Percentiles rank a stretch among this genome's conserved stretches.
phyloP scores from a whole-genome alignment of 2,113 vertebrate species.

The Nibea albiflora region DNA sequence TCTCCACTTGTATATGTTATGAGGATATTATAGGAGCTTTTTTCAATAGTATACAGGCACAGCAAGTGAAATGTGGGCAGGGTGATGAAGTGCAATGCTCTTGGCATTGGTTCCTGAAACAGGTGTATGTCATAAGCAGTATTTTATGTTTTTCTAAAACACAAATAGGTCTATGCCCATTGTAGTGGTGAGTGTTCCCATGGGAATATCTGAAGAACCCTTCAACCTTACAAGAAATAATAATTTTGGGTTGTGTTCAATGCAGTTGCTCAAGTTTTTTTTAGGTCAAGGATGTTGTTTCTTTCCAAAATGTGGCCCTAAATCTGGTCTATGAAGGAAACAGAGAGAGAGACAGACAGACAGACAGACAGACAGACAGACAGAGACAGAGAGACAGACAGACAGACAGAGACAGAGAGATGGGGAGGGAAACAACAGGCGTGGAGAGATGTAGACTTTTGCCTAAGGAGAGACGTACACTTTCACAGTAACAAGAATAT shows the following conservation, averaged over 20 bases:
- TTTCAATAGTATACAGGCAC: background rate
- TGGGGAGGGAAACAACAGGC: constrained; percentile 76
- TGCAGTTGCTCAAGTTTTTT: background rate
- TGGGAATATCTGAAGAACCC: background rate
- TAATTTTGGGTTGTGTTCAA: background rate
- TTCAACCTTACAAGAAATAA: background rate
- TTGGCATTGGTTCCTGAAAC: background rate
- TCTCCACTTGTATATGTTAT: background rate
- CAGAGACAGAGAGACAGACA: constrained; percentile 36
- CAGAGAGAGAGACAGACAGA: background rate
- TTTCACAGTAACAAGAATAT: background rate
- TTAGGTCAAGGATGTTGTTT: background rate
- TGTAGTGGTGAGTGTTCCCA: background rate
- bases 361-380: too few relatives aligned
- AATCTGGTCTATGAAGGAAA: background rate
- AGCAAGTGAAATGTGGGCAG: constrained; percentile 2
- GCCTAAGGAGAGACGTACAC: constrained; percentile 77
- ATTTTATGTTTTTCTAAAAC: background rate
- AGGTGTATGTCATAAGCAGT: background rate
- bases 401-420: constrained; percentile 54
- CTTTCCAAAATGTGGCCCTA: background rate
- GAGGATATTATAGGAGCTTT: background rate
- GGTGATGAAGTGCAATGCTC: background rate
- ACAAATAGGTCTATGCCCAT: background rate
- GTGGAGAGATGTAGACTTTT: constrained; percentile 80